A percentile compares a stretch with the other conserved stretches of the same genome.
phyloP scores from a whole-genome alignment of 2,888 invertebrate genomes.

The Tetanocera ferruginea region DNA sequence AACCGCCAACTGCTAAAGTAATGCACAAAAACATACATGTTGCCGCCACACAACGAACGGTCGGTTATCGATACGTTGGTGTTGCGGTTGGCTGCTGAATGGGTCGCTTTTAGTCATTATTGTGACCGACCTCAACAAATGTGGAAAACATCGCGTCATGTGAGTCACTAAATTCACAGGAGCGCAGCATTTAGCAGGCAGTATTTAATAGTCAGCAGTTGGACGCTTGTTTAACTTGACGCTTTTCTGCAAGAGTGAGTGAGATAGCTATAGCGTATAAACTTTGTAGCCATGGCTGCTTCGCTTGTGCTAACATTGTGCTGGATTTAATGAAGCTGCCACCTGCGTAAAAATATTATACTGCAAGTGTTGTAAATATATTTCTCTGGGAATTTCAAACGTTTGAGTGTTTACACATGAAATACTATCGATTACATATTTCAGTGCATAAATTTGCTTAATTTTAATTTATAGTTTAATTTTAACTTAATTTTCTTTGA shows the following conservation, averaged over 20 bases:
- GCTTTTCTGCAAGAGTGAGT: background rate
- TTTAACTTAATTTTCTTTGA: too few relatives aligned
- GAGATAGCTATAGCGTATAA: background rate
- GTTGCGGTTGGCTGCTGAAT: background rate
- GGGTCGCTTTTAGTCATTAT: constrained; percentile 3
- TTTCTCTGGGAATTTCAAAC: too few relatives aligned
- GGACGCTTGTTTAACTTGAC: background rate
- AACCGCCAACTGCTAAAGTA: too few relatives aligned
- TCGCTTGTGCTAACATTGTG: background rate
- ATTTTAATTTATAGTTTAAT: too few relatives aligned
- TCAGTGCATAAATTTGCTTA: too few relatives aligned
- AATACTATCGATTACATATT: too few relatives aligned
- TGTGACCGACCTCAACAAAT: constrained; percentile 43
- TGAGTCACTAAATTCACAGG: constrained; percentile 64
- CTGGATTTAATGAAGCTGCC: too few relatives aligned
- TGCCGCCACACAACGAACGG: background rate
- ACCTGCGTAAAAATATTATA: too few relatives aligned
- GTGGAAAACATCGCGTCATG: constrained; percentile 64
- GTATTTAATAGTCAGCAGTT: background rate
- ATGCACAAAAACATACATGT: too few relatives aligned
- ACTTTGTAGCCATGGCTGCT: background rate
- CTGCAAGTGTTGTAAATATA: too few relatives aligned
- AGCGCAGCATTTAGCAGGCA: constrained; percentile 44
- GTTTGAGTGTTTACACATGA: too few relatives aligned
- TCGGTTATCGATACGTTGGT: background rate